Percentiles rank a stretch among this genome's conserved stretches.
These are phyloP conservation scores for Pipra filicauda DNA, from an alignment of 2,113 vertebrate genomes.

Conservation along the genomic window DNA sequence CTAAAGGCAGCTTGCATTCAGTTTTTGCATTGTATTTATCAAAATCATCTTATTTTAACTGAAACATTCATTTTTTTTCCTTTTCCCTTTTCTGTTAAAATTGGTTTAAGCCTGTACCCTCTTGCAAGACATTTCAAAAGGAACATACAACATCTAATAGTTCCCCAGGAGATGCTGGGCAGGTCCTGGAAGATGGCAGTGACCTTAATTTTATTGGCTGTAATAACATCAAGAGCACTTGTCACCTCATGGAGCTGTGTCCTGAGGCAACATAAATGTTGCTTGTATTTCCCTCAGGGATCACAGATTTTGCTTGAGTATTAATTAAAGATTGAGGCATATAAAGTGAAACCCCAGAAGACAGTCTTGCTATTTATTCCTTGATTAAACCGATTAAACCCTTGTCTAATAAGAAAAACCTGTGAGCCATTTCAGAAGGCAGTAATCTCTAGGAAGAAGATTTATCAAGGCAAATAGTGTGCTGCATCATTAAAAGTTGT, in stretches of 20 bases:
- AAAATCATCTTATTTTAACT: neutral
- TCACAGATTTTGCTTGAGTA: neutral
- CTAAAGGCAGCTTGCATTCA: neutral
- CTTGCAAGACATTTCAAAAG: neutral
- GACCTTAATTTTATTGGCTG: neutral
- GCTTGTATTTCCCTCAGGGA: neutral
- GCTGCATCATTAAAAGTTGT: neutral
- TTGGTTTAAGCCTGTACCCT: neutral
- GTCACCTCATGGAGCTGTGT: neutral
- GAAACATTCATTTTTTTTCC: neutral
- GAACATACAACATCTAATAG: neutral
- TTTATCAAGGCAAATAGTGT: neutral
- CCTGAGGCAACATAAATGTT: neutral
- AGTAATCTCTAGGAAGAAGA: neutral
- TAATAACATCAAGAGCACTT: neutral
- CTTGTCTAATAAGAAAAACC: slow-evolving; percentile 18
- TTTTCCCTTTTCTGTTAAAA: neutral
- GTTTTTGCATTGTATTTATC: neutral
- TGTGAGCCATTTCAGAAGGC: neutral
- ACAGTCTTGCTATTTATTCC: slow-evolving; percentile 12
- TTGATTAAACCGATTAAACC: slow-evolving; percentile 39
- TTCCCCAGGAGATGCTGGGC: neutral
- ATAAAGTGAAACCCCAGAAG: slow-evolving; percentile 10
- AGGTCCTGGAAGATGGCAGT: neutral
- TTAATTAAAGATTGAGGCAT: slow-evolving; percentile 43